Conservation (phyloP, 1,140 invertebrate genomes). For the Zaprionus camerounensis region DNA sequence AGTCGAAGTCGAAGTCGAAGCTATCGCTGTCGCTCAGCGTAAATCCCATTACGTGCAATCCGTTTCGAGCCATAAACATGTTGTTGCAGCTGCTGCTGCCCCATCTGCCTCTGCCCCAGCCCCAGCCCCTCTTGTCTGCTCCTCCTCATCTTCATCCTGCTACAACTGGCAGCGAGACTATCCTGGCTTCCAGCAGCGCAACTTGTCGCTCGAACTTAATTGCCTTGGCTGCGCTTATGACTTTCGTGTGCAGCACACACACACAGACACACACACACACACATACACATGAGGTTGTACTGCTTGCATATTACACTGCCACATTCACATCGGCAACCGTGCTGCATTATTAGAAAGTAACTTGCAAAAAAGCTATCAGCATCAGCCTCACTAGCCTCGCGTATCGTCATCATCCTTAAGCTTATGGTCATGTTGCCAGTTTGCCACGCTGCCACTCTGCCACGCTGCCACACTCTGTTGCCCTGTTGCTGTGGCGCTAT, state of each 20-base stretch:
- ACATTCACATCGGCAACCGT: slow-evolving; percentile 28
- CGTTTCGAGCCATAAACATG: slow-evolving; percentile 82
- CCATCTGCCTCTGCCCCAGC: slow-evolving; percentile 18
- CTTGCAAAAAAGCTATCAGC: slow-evolving; percentile 72
- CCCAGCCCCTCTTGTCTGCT: slow-evolving; percentile 19
- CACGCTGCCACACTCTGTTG: neutral
- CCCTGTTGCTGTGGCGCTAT: slow-evolving; percentile 68
- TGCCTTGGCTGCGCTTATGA: slow-evolving; percentile 80
- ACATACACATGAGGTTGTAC: slow-evolving; percentile 18
- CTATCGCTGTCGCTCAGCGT: slow-evolving; percentile 79
- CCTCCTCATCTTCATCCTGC: neutral
- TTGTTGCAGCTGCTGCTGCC: slow-evolving; percentile 62
- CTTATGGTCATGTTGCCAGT: slow-evolving; percentile 35
- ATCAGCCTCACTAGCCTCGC: slow-evolving; percentile 41
- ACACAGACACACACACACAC: slow-evolving; percentile 50
- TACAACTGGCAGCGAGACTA: slow-evolving; percentile 34
- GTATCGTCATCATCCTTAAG: slow-evolving; percentile 44
- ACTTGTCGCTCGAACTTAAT: slow-evolving; percentile 82
- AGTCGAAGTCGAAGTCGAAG: slow-evolving; percentile 25
- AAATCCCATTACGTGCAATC: slow-evolving; percentile 83
- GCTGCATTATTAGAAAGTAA: slow-evolving; percentile 78
- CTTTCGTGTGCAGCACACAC: slow-evolving; percentile 81
- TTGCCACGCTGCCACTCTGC: neutral
- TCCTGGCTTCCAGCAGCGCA: slow-evolving; percentile 78
- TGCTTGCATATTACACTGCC: neutral